Conservation (phyloP, 1,140 invertebrate genomes). For the Anoplolepis gracilipes region DNA sequence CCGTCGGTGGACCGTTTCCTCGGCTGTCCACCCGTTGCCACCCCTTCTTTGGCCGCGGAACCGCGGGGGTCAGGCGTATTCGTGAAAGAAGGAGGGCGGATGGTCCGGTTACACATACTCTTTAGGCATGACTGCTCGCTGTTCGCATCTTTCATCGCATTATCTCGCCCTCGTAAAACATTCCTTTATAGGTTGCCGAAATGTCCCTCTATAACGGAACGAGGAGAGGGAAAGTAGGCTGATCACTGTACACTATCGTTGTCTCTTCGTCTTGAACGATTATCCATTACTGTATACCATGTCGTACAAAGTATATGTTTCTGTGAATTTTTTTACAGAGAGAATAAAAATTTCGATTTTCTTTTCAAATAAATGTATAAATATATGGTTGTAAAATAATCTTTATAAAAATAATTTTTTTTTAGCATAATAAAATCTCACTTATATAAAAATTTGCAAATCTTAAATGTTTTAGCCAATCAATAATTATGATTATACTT, state of each 20-base stretch:
- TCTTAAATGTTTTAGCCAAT: neutral
- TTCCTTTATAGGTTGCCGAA: slow-evolving; percentile 76
- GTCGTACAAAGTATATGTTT: neutral
- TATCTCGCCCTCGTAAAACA: slow-evolving; percentile 81
- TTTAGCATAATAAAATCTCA: neutral
- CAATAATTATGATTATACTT: neutral
- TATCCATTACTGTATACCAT: neutral
- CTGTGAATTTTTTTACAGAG: neutral
- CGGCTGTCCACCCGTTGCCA: slow-evolving; percentile 22
- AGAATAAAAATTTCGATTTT: neutral
- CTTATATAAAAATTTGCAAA: neutral
- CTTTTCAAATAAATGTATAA: neutral
- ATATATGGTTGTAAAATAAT: neutral
- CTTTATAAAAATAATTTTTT: neutral
- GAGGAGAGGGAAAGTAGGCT: neutral
- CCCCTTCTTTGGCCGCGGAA: slow-evolving; percentile 64
- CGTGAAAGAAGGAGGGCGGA: slow-evolving; percentile 71
- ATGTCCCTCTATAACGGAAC: slow-evolving; percentile 27
- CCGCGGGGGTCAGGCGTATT: slow-evolving; percentile 61
- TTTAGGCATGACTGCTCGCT: slow-evolving; percentile 78
- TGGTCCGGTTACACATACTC: slow-evolving; percentile 77
- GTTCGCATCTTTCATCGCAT: slow-evolving; percentile 81
- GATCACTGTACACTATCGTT: slow-evolving; percentile 7
- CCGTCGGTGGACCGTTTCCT: slow-evolving; percentile 32
- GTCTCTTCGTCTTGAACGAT: slow-evolving; percentile 33